Conservation (phyloP, 2,888 invertebrate genomes). For the Altica lythri region DNA sequence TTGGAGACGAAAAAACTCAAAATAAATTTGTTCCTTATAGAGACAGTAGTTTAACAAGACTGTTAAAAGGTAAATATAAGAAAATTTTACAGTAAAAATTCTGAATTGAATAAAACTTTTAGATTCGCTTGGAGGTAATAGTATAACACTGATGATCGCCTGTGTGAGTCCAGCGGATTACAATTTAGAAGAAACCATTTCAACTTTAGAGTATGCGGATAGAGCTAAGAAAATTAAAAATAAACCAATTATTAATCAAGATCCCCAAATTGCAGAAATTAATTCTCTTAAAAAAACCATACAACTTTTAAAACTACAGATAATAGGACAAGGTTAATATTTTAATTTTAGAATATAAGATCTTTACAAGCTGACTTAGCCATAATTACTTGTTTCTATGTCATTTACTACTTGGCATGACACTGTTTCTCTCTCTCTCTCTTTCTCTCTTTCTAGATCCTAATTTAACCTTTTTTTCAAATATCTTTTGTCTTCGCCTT, state of each 20-base stretch:
- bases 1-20: conserved; percentile 70
- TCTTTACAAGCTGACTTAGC: no score
- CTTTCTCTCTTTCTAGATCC: no score
- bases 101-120: conserved; percentile 36
- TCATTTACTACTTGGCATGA: no score
- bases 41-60: conserved; percentile 88
- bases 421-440: no score
- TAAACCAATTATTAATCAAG: conserved; percentile 85
- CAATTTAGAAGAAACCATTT: conserved; percentile 85
- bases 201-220: conserved; percentile 88
- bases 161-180: conserved; percentile 93
- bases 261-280: conserved; percentile 81
- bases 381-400: no score
- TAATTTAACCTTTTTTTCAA: no score
- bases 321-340: conserved; percentile 59
- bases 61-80: conserved; percentile 72
- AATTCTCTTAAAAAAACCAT: conserved; percentile 73
- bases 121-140: conserved; percentile 95
- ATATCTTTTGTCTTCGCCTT: no score
- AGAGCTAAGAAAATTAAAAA: conserved; percentile 85
- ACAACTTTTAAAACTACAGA: conserved; percentile 69
- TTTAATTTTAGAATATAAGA: no score
- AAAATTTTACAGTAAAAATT: neutral
- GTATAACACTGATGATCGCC: conserved; percentile 92
- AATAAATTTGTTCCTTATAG: conserved; percentile 76